Conservation (phyloP, 2,888 invertebrate species). For the Vesta saturnalis region DNA sequence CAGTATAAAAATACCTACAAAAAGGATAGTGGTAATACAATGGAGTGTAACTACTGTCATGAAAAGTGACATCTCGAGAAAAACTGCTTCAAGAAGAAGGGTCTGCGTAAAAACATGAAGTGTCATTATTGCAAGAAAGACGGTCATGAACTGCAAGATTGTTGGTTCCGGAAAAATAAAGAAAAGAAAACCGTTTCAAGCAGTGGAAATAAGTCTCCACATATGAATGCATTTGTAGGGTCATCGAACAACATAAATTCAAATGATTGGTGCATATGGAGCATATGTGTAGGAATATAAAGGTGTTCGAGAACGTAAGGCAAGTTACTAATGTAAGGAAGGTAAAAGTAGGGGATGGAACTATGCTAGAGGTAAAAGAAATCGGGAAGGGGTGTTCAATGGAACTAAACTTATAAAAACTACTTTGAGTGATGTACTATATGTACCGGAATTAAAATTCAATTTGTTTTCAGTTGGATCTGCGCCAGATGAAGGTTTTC, state of each 20-base stretch:
- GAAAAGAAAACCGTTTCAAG: not conserved
- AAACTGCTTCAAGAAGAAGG: no score
- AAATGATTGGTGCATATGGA: not conserved
- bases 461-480: no score
- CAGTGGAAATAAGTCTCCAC: not conserved
- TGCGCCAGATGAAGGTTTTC: not conserved
- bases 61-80: no score
- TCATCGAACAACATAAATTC: not conserved
- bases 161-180: no score
- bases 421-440: no score
- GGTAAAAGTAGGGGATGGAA: not conserved
- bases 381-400: not conserved
- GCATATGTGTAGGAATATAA: not conserved
- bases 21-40: no score
- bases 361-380: no score
- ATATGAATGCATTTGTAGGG: not conserved
- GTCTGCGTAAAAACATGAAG: no score
- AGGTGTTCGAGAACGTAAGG: not conserved
- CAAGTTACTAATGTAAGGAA: not conserved
- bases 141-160: no score
- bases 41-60: no score
- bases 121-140: no score
- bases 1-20: not conserved
- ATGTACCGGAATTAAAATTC: no score
- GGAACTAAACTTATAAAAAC: not conserved